A percentile compares a stretch with the other conserved stretches of the same genome.
Evolutionary conservation across 1,140 invertebrate species (phyloP).

Genomic region (Aphaenogaster ashmeadi): DNA sequence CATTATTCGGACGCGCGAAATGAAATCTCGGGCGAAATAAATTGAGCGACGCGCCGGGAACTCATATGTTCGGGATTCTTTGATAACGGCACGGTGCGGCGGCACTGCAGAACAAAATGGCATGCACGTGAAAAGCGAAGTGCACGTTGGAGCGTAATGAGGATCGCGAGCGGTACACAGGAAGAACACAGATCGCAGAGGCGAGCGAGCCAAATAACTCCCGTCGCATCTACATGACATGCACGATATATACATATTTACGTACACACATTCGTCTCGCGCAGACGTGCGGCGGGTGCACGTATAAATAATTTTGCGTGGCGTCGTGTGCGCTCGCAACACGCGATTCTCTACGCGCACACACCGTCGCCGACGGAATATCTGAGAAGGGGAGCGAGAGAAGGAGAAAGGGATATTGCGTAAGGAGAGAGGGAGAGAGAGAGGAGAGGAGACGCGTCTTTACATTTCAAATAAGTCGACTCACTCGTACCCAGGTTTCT

Average conservation of each 20-base stretch:
- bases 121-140: conserved; percentile 1
- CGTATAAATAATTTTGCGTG: conserved; percentile 83
- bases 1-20: not conserved
- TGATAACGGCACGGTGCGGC: not conserved
- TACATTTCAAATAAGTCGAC: conserved; percentile 86
- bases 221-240: conserved; percentile 44
- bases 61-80: not conserved
- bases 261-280: conserved; percentile 27
- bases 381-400: conserved; percentile 57
- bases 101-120: not conserved
- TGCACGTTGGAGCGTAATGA: conserved; percentile 30
- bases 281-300: conserved; percentile 64
- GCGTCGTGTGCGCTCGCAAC: conserved; percentile 81
- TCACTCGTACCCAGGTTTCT: conserved; percentile 71
- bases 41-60: not conserved
- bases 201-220: conserved; percentile 41
- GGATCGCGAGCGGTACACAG: not conserved
- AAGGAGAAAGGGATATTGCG: conserved; percentile 30
- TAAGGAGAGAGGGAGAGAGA: conserved; percentile 32
- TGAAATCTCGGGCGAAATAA: conserved; percentile 15
- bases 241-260: conserved; percentile 35
- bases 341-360: conserved; percentile 77
- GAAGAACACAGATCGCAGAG: conserved; percentile 27
- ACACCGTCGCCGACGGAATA: conserved; percentile 77
- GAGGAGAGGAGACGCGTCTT: conserved; percentile 78